Percentiles rank a stretch among this genome's conserved stretches.
These are phyloP conservation scores for Saturnia pavonia DNA, from an alignment of 2,888 invertebrate genomes.

Conservation along the genomic window DNA sequence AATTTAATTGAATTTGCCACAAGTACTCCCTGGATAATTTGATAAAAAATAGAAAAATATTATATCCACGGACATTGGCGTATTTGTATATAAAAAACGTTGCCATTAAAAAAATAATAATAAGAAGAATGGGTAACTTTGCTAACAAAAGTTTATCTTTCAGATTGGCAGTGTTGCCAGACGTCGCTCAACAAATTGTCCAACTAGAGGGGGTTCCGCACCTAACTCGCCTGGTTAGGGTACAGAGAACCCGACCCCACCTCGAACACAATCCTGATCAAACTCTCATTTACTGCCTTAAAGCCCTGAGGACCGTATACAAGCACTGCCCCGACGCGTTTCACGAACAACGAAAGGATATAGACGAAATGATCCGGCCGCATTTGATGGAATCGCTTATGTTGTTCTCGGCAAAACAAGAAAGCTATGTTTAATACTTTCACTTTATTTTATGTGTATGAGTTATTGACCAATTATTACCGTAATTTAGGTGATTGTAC, in stretches of 20 bases:
- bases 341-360: slow-evolving; percentile 77
- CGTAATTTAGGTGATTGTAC: background rate
- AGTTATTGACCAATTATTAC: background rate
- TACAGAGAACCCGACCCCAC: slow-evolving; percentile 63
- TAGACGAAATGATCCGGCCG: slow-evolving; percentile 88
- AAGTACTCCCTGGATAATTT: no score
- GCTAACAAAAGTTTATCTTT: slow-evolving; percentile 20
- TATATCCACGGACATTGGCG: no score
- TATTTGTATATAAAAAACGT: no score
- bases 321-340: slow-evolving; percentile 70
- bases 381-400: slow-evolving; percentile 90
- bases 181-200: slow-evolving; percentile 86
- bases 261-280: slow-evolving; percentile 69
- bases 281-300: slow-evolving; percentile 72
- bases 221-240: slow-evolving; percentile 86
- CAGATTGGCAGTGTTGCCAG: slow-evolving; percentile 86
- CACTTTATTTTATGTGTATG: background rate
- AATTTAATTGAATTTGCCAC: no score
- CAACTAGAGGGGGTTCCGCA: slow-evolving; percentile 85
- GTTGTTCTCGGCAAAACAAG: slow-evolving; percentile 89
- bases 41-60: no score
- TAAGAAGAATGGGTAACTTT: no score
- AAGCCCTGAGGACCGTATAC: slow-evolving; percentile 73
- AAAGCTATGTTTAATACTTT: slow-evolving; percentile 86
- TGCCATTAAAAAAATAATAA: no score